These are phyloP conservation scores for Eilema sororculum DNA, from an alignment of 2,888 invertebrate genomes.

Conservation along the genomic window DNA sequence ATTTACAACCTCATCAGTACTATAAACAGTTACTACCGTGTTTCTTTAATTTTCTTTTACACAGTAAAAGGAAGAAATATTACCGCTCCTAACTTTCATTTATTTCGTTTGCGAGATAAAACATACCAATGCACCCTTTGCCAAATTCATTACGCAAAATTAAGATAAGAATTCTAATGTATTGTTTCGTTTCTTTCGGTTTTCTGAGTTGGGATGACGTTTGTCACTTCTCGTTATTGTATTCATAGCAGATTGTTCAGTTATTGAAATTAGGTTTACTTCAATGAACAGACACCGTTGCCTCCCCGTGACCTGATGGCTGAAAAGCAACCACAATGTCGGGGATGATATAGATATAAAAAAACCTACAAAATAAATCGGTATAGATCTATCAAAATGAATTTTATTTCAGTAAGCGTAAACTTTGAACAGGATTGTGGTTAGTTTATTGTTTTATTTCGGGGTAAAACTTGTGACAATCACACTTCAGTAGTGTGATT, in stretches of 20 bases:
- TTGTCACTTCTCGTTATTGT: background rate
- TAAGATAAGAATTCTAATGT: constrained; percentile 45
- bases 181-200: constrained; percentile 20
- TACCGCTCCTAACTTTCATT: constrained; percentile 24
- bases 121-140: constrained; percentile 38
- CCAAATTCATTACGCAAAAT: constrained; percentile 42
- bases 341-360: no score
- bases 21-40: constrained; percentile 12
- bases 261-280: background rate
- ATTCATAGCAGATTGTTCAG: no score
- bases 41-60: constrained; percentile 26
- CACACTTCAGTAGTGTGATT: no score
- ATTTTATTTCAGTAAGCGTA: no score
- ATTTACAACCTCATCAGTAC: constrained; percentile 10
- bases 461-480: no score
- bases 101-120: constrained; percentile 32
- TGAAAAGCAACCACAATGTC: no score
- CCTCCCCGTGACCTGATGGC: no score
- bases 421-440: no score
- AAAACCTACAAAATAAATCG: no score
- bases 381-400: no score
- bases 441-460: no score
- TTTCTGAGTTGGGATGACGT: background rate
- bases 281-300: background rate
- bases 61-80: constrained; percentile 25